Percentiles rank a stretch among this genome's conserved stretches.
These are phyloP conservation scores for Brachionus plicatilis DNA, from an alignment of 1,140 invertebrate species.

Conservation along the genomic window DNA sequence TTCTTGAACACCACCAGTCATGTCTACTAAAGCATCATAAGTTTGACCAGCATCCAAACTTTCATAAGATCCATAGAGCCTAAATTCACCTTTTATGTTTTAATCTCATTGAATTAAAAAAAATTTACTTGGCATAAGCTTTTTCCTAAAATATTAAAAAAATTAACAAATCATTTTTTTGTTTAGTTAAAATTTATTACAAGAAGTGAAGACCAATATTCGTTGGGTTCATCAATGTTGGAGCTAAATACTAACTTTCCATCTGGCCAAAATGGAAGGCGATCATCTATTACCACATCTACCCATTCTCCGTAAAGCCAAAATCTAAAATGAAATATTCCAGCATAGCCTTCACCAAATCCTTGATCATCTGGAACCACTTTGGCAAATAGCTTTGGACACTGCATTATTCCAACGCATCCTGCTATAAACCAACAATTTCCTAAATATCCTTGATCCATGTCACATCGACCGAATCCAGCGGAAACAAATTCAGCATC, in stretches of 20 bases:
- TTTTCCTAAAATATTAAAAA: conserved; percentile 60
- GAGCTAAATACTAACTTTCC: conserved; percentile 66
- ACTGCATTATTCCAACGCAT: conserved; percentile 64
- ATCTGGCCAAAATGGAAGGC: conserved; percentile 63
- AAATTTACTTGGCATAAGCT: conserved; percentile 58
- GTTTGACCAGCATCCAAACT: conserved; percentile 50
- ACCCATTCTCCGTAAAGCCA: conserved; percentile 73
- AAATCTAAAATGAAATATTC: conserved; percentile 65
- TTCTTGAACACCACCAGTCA: conserved; percentile 52
- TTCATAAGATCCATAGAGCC: conserved; percentile 50
- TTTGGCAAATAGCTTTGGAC: conserved; percentile 64
- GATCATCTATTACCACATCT: conserved; percentile 71
- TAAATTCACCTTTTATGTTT: conserved; percentile 45
- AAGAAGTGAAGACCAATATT: conserved; percentile 72
- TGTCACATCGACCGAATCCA: conserved; percentile 58
- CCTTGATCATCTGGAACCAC: conserved; percentile 67
- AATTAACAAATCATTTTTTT: neutral
- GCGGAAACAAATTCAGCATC: conserved; percentile 49
- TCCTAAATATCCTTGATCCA: conserved; percentile 64
- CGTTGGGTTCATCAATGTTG: conserved; percentile 65
- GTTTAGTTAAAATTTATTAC: conserved; percentile 65
- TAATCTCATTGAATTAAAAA: conserved; percentile 55
- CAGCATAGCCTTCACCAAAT: conserved; percentile 59
- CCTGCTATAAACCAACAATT: conserved; percentile 66
- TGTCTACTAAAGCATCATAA: conserved; percentile 49